Evolutionary conservation across 2,888 invertebrate genomes (phyloP).

Genomic region (Cacoxenus indagator): DNA sequence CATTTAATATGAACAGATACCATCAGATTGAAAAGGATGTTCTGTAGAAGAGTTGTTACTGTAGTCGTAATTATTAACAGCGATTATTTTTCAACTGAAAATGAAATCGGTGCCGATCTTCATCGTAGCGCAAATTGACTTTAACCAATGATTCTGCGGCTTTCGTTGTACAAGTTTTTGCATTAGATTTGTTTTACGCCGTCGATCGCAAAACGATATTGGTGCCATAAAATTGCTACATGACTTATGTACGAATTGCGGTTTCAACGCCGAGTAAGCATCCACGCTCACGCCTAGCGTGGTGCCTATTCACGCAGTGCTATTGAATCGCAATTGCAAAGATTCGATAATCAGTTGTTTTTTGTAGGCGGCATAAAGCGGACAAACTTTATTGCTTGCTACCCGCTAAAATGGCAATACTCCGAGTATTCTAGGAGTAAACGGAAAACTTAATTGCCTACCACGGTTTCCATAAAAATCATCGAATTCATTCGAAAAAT

Average conservation of each 20-base stretch:
- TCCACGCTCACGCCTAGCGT: background rate
- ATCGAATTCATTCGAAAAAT: no score
- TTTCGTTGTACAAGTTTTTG: slow-evolving; percentile 17
- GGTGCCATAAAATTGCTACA: background rate
- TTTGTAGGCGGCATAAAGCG: slow-evolving; percentile 5
- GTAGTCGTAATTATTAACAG: no score
- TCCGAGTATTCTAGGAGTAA: no score
- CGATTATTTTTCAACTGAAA: no score
- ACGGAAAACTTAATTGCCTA: no score
- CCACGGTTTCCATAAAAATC: no score
- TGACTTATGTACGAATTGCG: slow-evolving; percentile 1
- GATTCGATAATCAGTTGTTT: background rate
- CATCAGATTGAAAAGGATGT: no score
- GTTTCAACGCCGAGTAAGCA: background rate
- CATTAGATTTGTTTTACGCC: slow-evolving; percentile 44
- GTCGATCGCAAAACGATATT: slow-evolving; percentile 41
- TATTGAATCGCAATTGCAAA: background rate
- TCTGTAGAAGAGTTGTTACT: no score
- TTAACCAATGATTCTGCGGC: background rate
- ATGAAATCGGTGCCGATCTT: background rate
- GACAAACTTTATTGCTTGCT: no score
- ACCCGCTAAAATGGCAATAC: no score
- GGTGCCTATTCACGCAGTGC: no score
- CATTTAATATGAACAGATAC: no score
- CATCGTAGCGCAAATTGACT: background rate